Evolutionary conservation across 2,113 vertebrate species (phyloP), one percentile per base, ranked within the genome.

Genomic region (Dendrocopos noguchii): DNA sequence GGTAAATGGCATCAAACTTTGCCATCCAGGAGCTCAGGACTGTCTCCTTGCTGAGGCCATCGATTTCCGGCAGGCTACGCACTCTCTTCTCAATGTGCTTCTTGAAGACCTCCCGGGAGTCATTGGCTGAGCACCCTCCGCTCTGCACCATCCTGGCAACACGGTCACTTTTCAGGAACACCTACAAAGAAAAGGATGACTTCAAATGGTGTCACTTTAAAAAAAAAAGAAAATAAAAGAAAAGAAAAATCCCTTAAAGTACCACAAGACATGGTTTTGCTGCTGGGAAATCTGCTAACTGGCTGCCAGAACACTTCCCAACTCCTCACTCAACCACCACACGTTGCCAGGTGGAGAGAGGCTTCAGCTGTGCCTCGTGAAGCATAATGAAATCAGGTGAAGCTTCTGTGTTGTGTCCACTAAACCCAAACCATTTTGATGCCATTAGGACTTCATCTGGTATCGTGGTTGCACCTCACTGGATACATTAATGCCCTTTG

Each of bases 31-130:
- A 99, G 96, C 99, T 99, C 73, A 99, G 97, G 64, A 99, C 99
- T 0, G 99, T 99, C 98, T 99, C 99, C 95, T 99, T 99, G 97
- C 99, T 99, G 86, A 99, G 98, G 63, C 99, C 99, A 1, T 99
- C 99, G 0, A 99, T 99, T 94, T 99, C 99, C 0, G 99, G 99
- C 73, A 99, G 97, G 94, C 99, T 99, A 52, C 99, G 99, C 59
- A 99, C 99, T 5, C 99, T 97, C 96, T 99, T 99, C 97, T 99
- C 99, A 3, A 99, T 99, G 97, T 99, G 99, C 93, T 99, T 99
- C 97, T 99, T 99, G 95, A 99, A 99, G 93, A 99, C 99, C 83
- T 99, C 99, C 4, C 99, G 97, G 2, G 99, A 99, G 95, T 99
- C 99, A 0, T 98, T 99, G 6, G 99, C 98, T 0, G 99, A 99